Conservation (phyloP, 2,888 invertebrate species). For the Sinhomidia bicolor region DNA sequence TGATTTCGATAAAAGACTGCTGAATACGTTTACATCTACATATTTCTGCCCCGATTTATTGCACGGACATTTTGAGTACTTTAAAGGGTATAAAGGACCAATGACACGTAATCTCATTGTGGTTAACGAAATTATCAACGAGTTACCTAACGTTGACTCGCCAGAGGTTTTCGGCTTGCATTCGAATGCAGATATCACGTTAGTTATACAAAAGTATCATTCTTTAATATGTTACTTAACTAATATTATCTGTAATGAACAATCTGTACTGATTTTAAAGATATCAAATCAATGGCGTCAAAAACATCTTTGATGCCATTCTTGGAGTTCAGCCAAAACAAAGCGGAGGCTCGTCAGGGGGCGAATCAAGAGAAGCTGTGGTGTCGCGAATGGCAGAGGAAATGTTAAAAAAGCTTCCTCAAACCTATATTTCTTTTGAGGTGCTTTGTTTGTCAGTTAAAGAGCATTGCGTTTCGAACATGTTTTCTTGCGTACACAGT, state of each 20-base stretch:
- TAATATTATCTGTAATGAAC: too few species aligned
- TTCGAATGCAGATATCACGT: constrained; percentile 97
- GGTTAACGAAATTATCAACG: constrained; percentile 93
- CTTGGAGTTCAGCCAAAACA: constrained; percentile 98
- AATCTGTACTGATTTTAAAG: too few species aligned
- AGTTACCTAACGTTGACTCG: constrained; percentile 91
- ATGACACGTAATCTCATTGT: constrained; percentile 88
- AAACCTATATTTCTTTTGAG: constrained; percentile 94
- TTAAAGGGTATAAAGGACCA: constrained; percentile 95
- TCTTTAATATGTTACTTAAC: too few species aligned
- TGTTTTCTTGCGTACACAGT: background rate
- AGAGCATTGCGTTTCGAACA: background rate
- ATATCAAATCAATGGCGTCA: constrained; percentile 97
- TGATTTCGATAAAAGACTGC: constrained; percentile 94
- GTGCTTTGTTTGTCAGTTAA: constrained; percentile 81
- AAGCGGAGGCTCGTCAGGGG: constrained; percentile 91
- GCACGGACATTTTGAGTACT: constrained; percentile 94
- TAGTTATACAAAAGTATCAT: constrained; percentile 80
- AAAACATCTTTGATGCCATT: constrained; percentile 95
- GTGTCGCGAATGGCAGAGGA: constrained; percentile 96
- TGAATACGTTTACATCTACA: constrained; percentile 94
- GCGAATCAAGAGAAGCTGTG: constrained; percentile 95
- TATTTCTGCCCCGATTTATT: constrained; percentile 97
- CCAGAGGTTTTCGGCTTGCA: constrained; percentile 99
- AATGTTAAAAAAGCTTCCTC: constrained; percentile 93